These are phyloP conservation scores for Gnathonemus echidnorhynchus DNA, from an alignment of 2,113 vertebrate genomes.

Conservation along the genomic window DNA sequence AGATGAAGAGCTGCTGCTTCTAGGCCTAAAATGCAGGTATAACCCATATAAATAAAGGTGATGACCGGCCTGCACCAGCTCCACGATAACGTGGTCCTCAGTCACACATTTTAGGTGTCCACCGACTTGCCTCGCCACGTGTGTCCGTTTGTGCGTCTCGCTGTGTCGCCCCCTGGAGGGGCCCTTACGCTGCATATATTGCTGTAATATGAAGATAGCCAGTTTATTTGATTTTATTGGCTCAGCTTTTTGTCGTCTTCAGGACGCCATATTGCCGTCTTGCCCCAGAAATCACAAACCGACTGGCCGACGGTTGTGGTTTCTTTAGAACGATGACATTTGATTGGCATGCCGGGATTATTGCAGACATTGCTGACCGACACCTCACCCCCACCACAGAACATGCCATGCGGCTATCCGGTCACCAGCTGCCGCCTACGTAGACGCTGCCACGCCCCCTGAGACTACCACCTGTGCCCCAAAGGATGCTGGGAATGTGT, in stretches of 20 bases:
- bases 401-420: conserved; percentile 75
- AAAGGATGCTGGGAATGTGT: conserved; percentile 98
- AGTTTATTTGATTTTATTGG: neutral
- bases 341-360: neutral
- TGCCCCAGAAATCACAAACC: neutral
- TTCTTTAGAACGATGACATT: neutral
- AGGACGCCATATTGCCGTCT: neutral
- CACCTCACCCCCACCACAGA: conserved; percentile 34
- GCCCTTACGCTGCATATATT: neutral
- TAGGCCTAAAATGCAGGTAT: conserved; percentile 5
- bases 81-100: neutral
- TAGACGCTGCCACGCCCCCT: conserved; percentile 67
- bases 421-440: conserved; percentile 66
- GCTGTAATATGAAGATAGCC: neutral
- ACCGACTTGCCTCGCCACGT: neutral
- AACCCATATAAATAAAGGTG: neutral
- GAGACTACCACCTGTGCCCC: conserved; percentile 54
- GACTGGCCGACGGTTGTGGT: neutral
- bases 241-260: neutral
- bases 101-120: neutral
- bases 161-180: neutral
- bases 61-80: neutral
- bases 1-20: conserved; percentile 26
- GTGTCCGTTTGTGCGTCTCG: neutral
- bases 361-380: neutral